A percentile compares a stretch with the other conserved stretches of the same genome.
phyloP scores from a whole-genome alignment of 1,140 invertebrate species.

The Chionoecetes opilio region DNA sequence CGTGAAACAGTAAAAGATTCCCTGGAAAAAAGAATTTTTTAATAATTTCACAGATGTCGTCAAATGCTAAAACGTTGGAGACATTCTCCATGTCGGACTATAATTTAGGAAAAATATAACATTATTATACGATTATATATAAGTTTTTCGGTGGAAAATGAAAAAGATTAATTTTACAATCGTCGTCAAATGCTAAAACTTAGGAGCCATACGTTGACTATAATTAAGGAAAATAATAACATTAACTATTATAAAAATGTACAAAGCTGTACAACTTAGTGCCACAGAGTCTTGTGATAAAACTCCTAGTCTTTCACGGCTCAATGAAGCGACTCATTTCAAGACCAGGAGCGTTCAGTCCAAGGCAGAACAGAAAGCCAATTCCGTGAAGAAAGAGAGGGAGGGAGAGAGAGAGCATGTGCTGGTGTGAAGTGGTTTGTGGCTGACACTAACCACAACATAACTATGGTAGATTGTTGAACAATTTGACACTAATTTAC shows the following conservation, averaged over 20 bases:
- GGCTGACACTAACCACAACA: background rate
- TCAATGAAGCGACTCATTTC: slow-evolving; percentile 53
- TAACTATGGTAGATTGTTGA: background rate
- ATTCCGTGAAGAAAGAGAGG: background rate
- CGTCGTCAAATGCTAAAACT: too few species aligned
- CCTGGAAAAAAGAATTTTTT: slow-evolving; percentile 53
- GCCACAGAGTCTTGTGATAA: slow-evolving; percentile 71
- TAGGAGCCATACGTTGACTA: slow-evolving; percentile 36
- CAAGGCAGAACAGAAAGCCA: slow-evolving; percentile 73
- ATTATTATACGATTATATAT: slow-evolving; percentile 42
- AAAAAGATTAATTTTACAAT: too few species aligned
- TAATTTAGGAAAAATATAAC: slow-evolving; percentile 70
- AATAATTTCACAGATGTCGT: too few species aligned
- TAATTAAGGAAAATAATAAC: slow-evolving; percentile 72
- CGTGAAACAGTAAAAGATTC: slow-evolving; percentile 74
- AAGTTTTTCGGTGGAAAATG: too few species aligned
- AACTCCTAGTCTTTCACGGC: slow-evolving; percentile 35
- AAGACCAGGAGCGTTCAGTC: slow-evolving; percentile 24
- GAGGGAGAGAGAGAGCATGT: slow-evolving; percentile 70
- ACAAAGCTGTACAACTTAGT: slow-evolving; percentile 77
- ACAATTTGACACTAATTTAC: slow-evolving; percentile 25
- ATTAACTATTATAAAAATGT: slow-evolving; percentile 71
- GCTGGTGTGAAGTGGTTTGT: slow-evolving; percentile 74
- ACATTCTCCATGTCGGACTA: slow-evolving; percentile 67
- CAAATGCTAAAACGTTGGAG: too few species aligned